Percentiles rank a stretch among this genome's conserved stretches.
phyloP scores from a whole-genome alignment of 2,113 vertebrate genomes.

The Felis chaus region DNA sequence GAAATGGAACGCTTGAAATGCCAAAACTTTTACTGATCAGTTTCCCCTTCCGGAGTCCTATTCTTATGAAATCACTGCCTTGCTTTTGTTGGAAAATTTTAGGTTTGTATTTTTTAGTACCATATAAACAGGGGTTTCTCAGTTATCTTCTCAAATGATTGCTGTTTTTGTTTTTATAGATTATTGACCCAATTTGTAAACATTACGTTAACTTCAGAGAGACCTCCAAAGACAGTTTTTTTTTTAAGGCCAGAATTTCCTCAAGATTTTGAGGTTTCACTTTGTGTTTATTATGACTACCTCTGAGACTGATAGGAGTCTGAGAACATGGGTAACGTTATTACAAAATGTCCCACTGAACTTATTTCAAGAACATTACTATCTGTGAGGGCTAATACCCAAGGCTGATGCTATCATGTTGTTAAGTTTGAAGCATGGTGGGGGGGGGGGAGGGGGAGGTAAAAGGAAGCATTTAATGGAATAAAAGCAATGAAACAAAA shows the following conservation, averaged over 20 bases:
- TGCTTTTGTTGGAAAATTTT: background rate
- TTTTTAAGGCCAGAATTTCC: slow-evolving; percentile 59
- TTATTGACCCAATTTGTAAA: slow-evolving; percentile 48
- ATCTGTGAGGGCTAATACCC: slow-evolving; percentile 73
- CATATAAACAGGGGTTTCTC: slow-evolving; percentile 16
- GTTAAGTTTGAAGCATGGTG: slow-evolving; percentile 22
- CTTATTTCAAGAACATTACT: slow-evolving; percentile 79
- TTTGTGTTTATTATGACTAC: slow-evolving; percentile 78
- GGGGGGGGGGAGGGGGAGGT: background rate
- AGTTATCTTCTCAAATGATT: slow-evolving; percentile 35
- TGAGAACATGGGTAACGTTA: slow-evolving; percentile 78
- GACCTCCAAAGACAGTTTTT: slow-evolving; percentile 27
- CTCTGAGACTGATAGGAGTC: slow-evolving; percentile 73
- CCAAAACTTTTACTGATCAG: background rate
- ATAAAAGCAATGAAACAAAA: slow-evolving; percentile 78
- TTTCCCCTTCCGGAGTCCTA: background rate
- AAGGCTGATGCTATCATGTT: slow-evolving; percentile 47
- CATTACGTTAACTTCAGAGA: slow-evolving; percentile 43
- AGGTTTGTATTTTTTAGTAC: slow-evolving; percentile 3
- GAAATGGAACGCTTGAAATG: background rate
- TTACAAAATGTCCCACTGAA: slow-evolving; percentile 78
- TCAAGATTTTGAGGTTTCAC: slow-evolving; percentile 50
- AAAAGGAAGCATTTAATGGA: slow-evolving; percentile 69
- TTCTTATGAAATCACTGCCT: slow-evolving; percentile 1
- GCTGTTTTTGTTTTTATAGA: slow-evolving; percentile 52